Percentiles rank a stretch among this genome's conserved stretches.
These are phyloP conservation scores for Hymenopus coronatus DNA, from an alignment of 2,888 invertebrate genomes.

Conservation along the genomic window DNA sequence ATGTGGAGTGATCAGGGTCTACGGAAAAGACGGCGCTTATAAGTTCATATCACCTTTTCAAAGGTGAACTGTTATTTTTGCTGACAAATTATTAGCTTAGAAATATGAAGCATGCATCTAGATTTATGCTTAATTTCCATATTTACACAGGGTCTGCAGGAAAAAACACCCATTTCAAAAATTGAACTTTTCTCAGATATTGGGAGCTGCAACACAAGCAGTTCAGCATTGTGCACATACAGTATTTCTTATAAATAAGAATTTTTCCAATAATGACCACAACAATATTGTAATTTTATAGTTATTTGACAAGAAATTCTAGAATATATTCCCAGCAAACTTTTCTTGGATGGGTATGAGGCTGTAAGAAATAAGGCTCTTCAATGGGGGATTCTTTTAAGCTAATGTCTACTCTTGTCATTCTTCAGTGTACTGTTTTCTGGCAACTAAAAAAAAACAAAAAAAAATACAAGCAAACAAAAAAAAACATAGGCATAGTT, in stretches of 20 bases:
- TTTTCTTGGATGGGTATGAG: too few species aligned
- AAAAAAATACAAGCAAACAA: not conserved
- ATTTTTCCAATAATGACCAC: too few species aligned
- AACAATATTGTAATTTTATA: too few species aligned
- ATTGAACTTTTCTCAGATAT: not conserved
- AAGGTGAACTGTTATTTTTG: not conserved
- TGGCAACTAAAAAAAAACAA: too few species aligned
- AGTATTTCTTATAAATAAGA: too few species aligned
- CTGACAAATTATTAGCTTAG: not conserved
- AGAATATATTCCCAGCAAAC: too few species aligned
- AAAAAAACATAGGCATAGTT: not conserved
- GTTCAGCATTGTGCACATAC: not conserved
- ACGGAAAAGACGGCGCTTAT: slow-evolving; percentile 1
- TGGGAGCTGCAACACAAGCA: not conserved
- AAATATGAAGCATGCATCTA: not conserved
- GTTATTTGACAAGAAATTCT: too few species aligned
- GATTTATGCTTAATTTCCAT: not conserved
- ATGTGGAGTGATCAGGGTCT: slow-evolving; percentile 16
- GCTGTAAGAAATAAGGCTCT: too few species aligned
- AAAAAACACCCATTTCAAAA: not conserved
- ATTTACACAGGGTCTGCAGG: not conserved
- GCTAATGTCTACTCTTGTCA: not conserved
- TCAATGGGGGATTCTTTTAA: too few species aligned
- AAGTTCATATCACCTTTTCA: not conserved
- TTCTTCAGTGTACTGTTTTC: not conserved